Evolutionary conservation across 1,140 invertebrate species (phyloP).

Genomic region (Zaprionus vittiger): DNA sequence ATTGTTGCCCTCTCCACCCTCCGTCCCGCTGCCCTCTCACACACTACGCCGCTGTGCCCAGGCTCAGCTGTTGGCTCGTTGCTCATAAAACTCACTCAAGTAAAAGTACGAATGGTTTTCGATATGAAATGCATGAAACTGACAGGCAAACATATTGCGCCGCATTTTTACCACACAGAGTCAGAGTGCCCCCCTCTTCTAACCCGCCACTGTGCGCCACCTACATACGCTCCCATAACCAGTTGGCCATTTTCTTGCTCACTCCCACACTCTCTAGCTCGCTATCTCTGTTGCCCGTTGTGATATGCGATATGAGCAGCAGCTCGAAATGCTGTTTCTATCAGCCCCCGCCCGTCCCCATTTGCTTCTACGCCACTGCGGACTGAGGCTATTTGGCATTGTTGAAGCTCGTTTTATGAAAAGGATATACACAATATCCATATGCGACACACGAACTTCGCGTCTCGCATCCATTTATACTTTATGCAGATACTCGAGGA

Average conservation of each 20-base stretch:
- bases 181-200: not conserved
- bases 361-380: not conserved
- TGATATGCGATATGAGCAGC: slow-evolving; percentile 44
- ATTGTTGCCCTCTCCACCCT: slow-evolving; percentile 29
- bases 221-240: slow-evolving; percentile 39
- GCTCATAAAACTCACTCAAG: slow-evolving; percentile 82
- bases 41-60: not conserved
- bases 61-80: slow-evolving; percentile 56
- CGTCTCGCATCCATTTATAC: slow-evolving; percentile 34
- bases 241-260: slow-evolving; percentile 61
- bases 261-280: not conserved
- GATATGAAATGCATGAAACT: slow-evolving; percentile 83
- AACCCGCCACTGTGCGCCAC: not conserved
- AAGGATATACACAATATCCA: slow-evolving; percentile 57
- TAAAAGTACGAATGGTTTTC: slow-evolving; percentile 83
- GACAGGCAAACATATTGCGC: slow-evolving; percentile 80
- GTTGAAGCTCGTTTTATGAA: slow-evolving; percentile 59
- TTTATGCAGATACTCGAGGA: slow-evolving; percentile 36
- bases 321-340: slow-evolving; percentile 34
- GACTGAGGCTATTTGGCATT: slow-evolving; percentile 57
- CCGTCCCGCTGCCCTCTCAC: not conserved
- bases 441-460: slow-evolving; percentile 48
- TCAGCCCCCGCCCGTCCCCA: not conserved
- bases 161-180: slow-evolving; percentile 58
- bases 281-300: slow-evolving; percentile 19